Percentiles rank a stretch among this genome's conserved stretches.
Conservation (phyloP, 2,797 vertebrate genomes). For the Lycodopsis pacificus region DNA sequence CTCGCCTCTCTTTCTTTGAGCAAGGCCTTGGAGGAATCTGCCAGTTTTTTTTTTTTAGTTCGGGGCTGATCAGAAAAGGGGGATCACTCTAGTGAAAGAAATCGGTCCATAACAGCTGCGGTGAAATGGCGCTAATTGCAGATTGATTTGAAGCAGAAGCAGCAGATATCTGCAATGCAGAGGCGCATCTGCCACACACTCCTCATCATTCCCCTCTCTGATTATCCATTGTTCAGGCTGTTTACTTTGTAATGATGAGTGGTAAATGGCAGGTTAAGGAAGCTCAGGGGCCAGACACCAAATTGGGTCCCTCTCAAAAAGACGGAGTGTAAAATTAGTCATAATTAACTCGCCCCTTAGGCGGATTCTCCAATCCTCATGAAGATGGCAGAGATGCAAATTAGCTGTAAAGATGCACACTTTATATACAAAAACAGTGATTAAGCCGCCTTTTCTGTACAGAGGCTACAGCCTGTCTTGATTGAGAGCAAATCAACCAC, state of each 20-base stretch:
- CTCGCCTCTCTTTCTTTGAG: constrained; percentile 55
- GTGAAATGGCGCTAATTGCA: constrained; percentile 88
- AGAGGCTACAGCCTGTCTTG: constrained; percentile 66
- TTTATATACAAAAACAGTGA: constrained; percentile 83
- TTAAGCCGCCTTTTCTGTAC: constrained; percentile 72
- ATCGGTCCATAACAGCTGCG: constrained; percentile 83
- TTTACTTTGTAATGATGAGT: constrained; percentile 85
- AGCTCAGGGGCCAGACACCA: constrained; percentile 82
- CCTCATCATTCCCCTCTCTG: constrained; percentile 80
- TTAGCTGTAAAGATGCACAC: constrained; percentile 76
- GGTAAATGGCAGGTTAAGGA: constrained; percentile 86
- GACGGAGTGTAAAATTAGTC: constrained; percentile 81
- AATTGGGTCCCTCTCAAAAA: constrained; percentile 81
- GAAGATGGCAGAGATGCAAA: constrained; percentile 81
- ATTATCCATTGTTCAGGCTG: constrained; percentile 86
- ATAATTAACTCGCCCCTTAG: constrained; percentile 79
- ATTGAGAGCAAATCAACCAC: constrained; percentile 72
- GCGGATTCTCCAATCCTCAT: constrained; percentile 72
- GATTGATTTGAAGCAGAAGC: constrained; percentile 86
- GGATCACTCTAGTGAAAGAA: constrained; percentile 83
- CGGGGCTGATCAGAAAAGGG: constrained; percentile 71
- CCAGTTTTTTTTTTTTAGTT: constrained; percentile 69
- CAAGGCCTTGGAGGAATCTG: constrained; percentile 72
- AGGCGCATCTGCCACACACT: constrained; percentile 76
- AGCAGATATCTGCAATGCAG: constrained; percentile 81